phyloP scores from a whole-genome alignment of 2,888 invertebrate species.

The Calameuta pallipes region DNA sequence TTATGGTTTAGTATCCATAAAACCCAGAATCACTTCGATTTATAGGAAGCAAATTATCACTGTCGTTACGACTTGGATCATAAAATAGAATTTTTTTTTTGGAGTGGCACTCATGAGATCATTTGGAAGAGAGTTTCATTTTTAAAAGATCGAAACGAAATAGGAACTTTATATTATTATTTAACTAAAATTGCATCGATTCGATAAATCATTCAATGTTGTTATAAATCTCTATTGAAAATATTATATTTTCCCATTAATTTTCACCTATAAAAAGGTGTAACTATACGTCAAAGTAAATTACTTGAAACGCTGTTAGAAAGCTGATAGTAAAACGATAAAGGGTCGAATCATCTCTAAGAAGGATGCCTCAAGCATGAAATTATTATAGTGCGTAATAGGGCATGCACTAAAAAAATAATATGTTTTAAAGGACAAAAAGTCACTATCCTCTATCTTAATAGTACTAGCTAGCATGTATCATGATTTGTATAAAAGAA shows the following conservation, averaged over 20 bases:
- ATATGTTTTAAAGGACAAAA: neutral
- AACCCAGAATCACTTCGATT: neutral
- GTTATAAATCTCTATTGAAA: neutral
- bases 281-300: neutral
- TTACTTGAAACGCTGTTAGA: neutral
- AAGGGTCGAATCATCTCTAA: neutral
- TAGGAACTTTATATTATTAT: neutral
- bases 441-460: neutral
- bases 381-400: neutral
- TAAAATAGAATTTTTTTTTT: neutral
- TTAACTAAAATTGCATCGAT: neutral
- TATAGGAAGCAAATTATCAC: neutral
- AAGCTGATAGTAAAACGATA: neutral
- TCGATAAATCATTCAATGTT: neutral
- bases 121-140: neutral
- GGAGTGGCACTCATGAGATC: neutral
- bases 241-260: neutral
- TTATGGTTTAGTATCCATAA: neutral
- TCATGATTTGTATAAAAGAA: neutral
- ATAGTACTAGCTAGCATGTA: neutral
- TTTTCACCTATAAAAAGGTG: neutral
- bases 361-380: slow-evolving; percentile 7
- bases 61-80: neutral
- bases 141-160: neutral
- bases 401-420: slow-evolving; percentile 6